These are phyloP conservation scores for Phrynocephalus guinanensis DNA, from an alignment of 2,797 vertebrate species.

Conservation along the genomic window DNA sequence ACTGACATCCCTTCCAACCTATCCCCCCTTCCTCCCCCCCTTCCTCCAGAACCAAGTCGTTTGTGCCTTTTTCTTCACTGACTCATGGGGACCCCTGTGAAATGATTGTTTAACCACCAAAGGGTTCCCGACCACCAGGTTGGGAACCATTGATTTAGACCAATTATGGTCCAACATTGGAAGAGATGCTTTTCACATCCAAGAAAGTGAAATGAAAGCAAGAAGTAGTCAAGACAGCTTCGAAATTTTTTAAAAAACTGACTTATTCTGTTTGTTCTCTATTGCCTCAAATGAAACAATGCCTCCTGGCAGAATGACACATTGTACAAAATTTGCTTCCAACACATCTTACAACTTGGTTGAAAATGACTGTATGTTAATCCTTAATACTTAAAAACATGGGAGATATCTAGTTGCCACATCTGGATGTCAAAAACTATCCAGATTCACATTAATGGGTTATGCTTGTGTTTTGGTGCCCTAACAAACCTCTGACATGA, in stretches of 20 bases:
- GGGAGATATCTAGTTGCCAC: background rate
- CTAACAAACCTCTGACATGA: background rate
- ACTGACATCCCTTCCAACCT: too few species aligned
- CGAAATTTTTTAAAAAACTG: background rate
- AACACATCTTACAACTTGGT: background rate
- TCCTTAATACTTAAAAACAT: background rate
- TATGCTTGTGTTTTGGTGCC: background rate
- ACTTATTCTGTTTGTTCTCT: constrained; percentile 6
- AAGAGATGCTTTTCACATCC: background rate
- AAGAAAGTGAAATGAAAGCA: background rate
- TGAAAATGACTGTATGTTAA: constrained; percentile 4
- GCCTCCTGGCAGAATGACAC: background rate
- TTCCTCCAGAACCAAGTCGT: too few species aligned
- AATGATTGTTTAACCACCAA: too few species aligned
- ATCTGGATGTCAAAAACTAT: background rate
- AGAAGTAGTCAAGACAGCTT: constrained; percentile 6
- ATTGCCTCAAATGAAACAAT: background rate
- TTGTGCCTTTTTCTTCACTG: too few species aligned
- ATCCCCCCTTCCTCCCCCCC: too few species aligned
- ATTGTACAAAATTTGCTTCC: background rate
- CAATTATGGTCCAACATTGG: background rate
- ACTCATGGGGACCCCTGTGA: too few species aligned
- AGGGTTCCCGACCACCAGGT: too few species aligned
- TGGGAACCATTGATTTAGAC: too few species aligned
- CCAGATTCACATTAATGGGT: background rate